A percentile compares a stretch with the other conserved stretches of the same genome.
phyloP scores from a whole-genome alignment of 2,797 vertebrate species.

The Rallus crepitans region DNA sequence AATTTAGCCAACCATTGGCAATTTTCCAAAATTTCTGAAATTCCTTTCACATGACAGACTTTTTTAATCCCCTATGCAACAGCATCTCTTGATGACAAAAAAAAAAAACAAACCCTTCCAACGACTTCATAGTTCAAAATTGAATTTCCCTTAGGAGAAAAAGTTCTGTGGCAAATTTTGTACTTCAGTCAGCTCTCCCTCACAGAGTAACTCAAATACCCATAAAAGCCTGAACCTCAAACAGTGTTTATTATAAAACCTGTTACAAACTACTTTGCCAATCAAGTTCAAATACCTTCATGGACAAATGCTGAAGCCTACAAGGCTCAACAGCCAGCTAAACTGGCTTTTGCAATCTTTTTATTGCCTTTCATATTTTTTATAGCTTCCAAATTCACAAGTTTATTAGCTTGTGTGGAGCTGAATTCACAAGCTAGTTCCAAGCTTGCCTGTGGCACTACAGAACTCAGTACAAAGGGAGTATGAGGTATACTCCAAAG shows the following conservation, averaged over 20 bases:
- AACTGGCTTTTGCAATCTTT: neutral
- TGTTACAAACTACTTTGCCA: neutral
- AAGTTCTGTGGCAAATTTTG: neutral
- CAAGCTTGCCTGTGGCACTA: neutral
- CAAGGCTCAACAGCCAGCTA: neutral
- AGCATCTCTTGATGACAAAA: neutral
- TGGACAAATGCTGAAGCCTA: neutral
- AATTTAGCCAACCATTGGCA: neutral
- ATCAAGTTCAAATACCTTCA: neutral
- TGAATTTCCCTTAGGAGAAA: neutral
- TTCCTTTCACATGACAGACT: neutral
- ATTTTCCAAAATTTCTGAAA: neutral
- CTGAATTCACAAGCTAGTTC: neutral
- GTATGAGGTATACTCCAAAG: neutral
- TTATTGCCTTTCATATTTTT: neutral
- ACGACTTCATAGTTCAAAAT: constrained; percentile 5
- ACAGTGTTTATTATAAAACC: neutral
- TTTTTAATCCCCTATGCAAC: neutral
- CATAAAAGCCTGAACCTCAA: neutral
- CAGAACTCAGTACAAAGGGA: neutral
- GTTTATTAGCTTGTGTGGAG: neutral
- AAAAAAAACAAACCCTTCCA: neutral
- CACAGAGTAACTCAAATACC: neutral
- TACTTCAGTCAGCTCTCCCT: neutral
- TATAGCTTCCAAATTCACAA: neutral